phyloP scores from a whole-genome alignment of 2,888 invertebrate species.

The Ctena decussata region DNA sequence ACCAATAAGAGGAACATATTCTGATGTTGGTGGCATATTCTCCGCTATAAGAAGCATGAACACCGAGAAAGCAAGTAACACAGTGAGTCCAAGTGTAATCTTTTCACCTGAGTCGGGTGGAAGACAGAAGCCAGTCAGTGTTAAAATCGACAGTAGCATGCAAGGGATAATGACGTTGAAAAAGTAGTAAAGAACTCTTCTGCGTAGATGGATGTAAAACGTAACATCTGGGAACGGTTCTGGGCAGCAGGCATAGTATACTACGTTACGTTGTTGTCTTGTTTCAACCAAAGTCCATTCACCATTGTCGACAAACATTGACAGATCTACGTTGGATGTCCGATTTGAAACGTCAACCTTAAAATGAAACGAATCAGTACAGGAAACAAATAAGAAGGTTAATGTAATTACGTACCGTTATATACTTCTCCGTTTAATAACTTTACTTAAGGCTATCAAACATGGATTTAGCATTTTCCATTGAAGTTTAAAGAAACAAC shows the following conservation, averaged over 20 bases:
- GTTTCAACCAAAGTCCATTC: slow-evolving; percentile 89
- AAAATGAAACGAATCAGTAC: too few relatives aligned
- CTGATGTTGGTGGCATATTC: slow-evolving; percentile 89
- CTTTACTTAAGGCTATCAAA: too few relatives aligned
- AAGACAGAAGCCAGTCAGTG: slow-evolving; percentile 88
- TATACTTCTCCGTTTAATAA: too few relatives aligned
- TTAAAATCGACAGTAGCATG: slow-evolving; percentile 90
- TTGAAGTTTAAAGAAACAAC: too few relatives aligned
- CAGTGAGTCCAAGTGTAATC: slow-evolving; percentile 89
- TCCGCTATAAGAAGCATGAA: slow-evolving; percentile 89
- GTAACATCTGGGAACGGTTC: slow-evolving; percentile 89
- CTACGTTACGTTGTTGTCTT: slow-evolving; percentile 87
- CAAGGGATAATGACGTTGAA: slow-evolving; percentile 89
- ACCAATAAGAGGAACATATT: slow-evolving; percentile 89
- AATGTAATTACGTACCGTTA: too few relatives aligned
- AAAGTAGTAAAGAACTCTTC: slow-evolving; percentile 88
- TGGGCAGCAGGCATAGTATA: slow-evolving; percentile 87
- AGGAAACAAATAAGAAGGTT: too few relatives aligned
- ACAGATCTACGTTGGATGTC: slow-evolving; percentile 87
- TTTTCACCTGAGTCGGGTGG: slow-evolving; percentile 89
- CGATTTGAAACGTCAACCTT: slow-evolving; percentile 83
- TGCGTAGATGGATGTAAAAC: slow-evolving; percentile 88
- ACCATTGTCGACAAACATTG: slow-evolving; percentile 89
- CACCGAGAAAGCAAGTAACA: slow-evolving; percentile 89
- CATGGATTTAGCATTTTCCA: too few relatives aligned